Percentiles rank a stretch among this genome's conserved stretches.
Evolutionary conservation across 2,797 vertebrate species (phyloP).

Genomic region (Morus bassanus): DNA sequence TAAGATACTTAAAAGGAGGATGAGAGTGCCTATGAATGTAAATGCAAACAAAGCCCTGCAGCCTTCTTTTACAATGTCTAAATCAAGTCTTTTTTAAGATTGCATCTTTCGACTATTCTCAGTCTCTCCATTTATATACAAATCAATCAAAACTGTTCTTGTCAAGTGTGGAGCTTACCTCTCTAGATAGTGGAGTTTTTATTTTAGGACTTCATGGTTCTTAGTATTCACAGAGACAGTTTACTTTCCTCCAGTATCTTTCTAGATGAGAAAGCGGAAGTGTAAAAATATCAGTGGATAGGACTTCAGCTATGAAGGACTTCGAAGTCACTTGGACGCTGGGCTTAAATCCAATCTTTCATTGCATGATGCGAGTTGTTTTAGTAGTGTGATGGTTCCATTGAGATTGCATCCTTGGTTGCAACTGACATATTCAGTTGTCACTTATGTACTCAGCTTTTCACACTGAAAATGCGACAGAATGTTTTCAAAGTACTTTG

Average conservation of each 20-base stretch:
- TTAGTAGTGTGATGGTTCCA: background rate
- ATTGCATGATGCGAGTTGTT: background rate
- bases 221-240: background rate
- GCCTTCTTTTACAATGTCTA: background rate
- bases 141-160: background rate
- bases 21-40: background rate
- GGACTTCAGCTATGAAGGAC: background rate
- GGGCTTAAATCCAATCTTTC: background rate
- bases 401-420: background rate
- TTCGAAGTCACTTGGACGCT: accelerated
- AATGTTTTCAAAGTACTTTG: background rate
- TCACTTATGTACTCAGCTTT: background rate
- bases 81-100: background rate
- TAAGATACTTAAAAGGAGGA: background rate
- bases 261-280: background rate
- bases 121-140: background rate
- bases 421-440: background rate
- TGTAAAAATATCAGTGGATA: background rate
- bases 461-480: background rate
- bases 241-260: background rate
- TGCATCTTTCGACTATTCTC: background rate
- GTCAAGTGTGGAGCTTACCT: background rate
- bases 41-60: constrained; percentile 24
- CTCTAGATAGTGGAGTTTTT: background rate
- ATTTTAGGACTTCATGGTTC: background rate